Percentiles rank a stretch among this genome's conserved stretches.
Evolutionary conservation across 2,113 vertebrate species (phyloP).

Genomic region (Anthoscopus minutus): DNA sequence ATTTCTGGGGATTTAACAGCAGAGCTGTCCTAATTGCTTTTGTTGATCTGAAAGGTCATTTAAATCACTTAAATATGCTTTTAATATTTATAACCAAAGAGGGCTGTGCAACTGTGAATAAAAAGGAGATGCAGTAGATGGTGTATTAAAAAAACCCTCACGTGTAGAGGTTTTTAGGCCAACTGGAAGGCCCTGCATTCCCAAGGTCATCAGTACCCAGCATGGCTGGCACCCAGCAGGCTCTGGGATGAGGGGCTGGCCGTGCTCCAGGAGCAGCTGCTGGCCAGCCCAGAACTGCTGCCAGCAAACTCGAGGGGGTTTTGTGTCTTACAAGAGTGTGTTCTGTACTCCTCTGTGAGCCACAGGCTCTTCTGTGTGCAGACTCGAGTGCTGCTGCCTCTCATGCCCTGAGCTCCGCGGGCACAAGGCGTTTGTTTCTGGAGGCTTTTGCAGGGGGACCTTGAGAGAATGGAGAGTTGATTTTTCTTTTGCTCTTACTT

Average conservation of each 20-base stretch:
- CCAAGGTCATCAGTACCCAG: not conserved
- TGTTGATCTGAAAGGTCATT: not conserved
- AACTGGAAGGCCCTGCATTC: accelerated
- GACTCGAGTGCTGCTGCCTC: not conserved
- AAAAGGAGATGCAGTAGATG: not conserved
- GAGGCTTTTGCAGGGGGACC: not conserved
- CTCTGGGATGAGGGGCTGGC: not conserved
- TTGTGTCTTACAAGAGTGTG: not conserved
- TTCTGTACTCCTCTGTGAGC: not conserved
- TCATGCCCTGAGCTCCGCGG: accelerated
- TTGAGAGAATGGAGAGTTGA: not conserved
- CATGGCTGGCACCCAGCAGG: not conserved
- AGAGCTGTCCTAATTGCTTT: not conserved
- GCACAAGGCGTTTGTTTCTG: not conserved
- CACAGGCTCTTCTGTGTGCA: not conserved
- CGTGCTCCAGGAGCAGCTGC: not conserved
- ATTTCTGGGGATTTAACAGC: not conserved
- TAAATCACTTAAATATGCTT: not conserved
- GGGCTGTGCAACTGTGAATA: not conserved
- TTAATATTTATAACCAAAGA: not conserved
- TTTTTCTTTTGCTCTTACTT: not conserved
- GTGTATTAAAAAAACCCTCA: too few species aligned
- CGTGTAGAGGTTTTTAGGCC: not conserved
- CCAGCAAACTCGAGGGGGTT: not conserved
- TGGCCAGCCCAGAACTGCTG: not conserved